A percentile compares a stretch with the other conserved stretches of the same genome.
Conservation (phyloP, 1,140 invertebrate species). For the Drosophila ficusphila region DNA sequence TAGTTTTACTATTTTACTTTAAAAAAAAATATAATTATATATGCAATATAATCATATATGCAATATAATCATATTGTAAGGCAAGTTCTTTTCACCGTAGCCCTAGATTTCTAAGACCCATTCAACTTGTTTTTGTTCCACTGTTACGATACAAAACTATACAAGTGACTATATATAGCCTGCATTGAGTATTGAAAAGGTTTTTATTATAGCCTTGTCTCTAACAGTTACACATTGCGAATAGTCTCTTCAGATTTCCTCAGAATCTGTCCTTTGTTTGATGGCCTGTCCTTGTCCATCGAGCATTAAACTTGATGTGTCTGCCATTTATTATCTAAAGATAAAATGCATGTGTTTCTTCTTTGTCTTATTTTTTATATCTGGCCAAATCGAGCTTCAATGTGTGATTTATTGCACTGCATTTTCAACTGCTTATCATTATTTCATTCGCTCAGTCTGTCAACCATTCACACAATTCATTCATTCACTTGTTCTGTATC, state of each 20-base stretch:
- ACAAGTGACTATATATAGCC: not conserved
- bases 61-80: no score
- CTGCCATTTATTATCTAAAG: conserved; percentile 50
- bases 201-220: conserved; percentile 25
- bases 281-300: conserved; percentile 39
- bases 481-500: conserved; percentile 26
- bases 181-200: conserved; percentile 19
- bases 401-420: conserved; percentile 61
- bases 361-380: not conserved
- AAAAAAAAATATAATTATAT: no score
- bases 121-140: not conserved
- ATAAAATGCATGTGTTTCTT: conserved; percentile 4
- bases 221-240: conserved; percentile 14
- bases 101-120: no score
- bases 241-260: conserved; percentile 20
- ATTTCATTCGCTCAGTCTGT: conserved; percentile 33
- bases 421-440: conserved; percentile 44
- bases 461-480: conserved; percentile 45
- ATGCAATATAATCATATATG: no score
- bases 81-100: not conserved
- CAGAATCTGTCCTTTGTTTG: conserved; percentile 13
- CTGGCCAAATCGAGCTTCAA: conserved; percentile 30
- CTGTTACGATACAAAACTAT: conserved; percentile 9
- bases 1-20: no score
- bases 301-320: conserved; percentile 60